Evolutionary conservation across 2,888 invertebrate genomes (phyloP).

Genomic region (Apantesis nais): DNA sequence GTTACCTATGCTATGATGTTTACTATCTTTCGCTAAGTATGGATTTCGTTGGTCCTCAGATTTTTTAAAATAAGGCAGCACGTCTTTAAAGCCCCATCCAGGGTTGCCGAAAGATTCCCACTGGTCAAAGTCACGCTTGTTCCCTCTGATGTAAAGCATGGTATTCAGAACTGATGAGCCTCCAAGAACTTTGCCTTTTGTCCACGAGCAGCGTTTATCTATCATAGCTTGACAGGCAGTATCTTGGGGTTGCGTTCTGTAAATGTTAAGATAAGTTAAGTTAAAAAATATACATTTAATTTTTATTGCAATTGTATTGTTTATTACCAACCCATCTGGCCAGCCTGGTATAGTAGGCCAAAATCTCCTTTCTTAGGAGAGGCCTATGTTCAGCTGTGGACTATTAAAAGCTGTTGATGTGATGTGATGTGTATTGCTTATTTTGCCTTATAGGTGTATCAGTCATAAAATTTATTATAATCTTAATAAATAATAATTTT

Average conservation of each 20-base stretch:
- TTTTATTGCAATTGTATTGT: too few relatives aligned
- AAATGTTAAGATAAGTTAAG: conserved; percentile 36
- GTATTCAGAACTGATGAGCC: conserved; percentile 95
- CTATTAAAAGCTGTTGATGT: too few relatives aligned
- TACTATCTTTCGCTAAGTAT: conserved; percentile 90
- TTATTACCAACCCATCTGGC: too few relatives aligned
- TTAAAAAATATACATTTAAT: neutral
- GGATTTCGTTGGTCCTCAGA: conserved; percentile 95
- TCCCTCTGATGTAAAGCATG: conserved; percentile 96
- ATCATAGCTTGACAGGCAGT: conserved; percentile 95
- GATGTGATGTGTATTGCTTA: too few relatives aligned
- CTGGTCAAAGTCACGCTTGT: conserved; percentile 93
- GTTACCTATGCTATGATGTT: conserved; percentile 90
- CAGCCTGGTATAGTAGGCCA: too few relatives aligned
- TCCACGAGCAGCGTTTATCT: conserved; percentile 94
- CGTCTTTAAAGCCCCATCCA: conserved; percentile 94
- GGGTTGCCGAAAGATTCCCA: conserved; percentile 94
- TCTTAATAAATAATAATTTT: neutral
- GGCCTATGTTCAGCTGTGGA: too few relatives aligned
- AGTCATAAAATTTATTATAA: neutral
- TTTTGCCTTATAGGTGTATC: neutral
- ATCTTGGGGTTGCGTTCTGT: conserved; percentile 92
- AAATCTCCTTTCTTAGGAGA: too few relatives aligned
- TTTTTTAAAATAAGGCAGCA: conserved; percentile 93
- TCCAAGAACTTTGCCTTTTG: conserved; percentile 94